Percentiles rank a stretch among this genome's conserved stretches.
phyloP scores from a whole-genome alignment of 2,797 vertebrate genomes.

The Vipera ursinii region DNA sequence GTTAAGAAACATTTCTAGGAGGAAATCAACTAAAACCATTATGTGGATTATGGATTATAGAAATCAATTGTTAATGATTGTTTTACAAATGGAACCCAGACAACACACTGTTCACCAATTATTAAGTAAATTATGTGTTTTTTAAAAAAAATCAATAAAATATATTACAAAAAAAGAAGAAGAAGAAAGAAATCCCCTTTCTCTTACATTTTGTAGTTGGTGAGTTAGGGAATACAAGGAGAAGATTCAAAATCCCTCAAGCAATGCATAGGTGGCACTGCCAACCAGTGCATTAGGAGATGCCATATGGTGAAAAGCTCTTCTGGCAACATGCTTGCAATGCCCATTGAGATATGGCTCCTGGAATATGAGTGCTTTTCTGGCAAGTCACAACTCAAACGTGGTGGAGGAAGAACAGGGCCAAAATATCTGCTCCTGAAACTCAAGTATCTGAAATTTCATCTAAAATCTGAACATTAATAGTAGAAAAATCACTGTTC shows the following conservation, averaged over 20 bases:
- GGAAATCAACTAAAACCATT: too few species aligned
- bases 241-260: not conserved
- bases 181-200: not conserved
- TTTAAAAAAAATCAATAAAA: too few species aligned
- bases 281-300: not conserved
- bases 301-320: not conserved
- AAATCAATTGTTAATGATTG: too few species aligned
- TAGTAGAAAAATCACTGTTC: not conserved
- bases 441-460: not conserved
- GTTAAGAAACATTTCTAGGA: not conserved
- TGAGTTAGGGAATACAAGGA: not conserved
- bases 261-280: not conserved
- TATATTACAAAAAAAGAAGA: too few species aligned
- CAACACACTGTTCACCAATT: too few species aligned
- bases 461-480: not conserved
- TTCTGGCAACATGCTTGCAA: not conserved
- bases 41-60: too few species aligned
- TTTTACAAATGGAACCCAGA: too few species aligned
- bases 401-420: not conserved
- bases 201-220: not conserved
- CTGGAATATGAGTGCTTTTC: not conserved
- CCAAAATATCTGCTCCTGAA: not conserved
- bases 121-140: too few species aligned
- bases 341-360: not conserved
- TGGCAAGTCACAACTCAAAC: not conserved